A percentile compares a stretch with the other conserved stretches of the same genome.
phyloP scores from a whole-genome alignment of 2,797 vertebrate genomes.

The Lacerta bilineata region DNA sequence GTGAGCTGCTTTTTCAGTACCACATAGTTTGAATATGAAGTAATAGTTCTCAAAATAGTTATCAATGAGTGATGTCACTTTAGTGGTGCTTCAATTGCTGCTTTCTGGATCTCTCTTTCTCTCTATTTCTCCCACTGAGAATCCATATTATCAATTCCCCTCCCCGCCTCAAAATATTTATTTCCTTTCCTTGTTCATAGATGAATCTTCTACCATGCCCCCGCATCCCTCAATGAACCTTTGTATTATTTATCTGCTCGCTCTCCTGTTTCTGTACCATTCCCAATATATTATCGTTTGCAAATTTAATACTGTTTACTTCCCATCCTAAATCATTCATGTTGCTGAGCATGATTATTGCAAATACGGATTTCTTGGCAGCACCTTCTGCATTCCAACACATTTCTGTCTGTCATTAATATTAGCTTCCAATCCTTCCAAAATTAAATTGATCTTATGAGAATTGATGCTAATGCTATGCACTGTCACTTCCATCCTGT shows the following conservation, averaged over 20 bases:
- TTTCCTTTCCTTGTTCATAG: slow-evolving; percentile 19
- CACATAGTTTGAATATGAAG: slow-evolving; percentile 9
- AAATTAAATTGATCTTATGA: slow-evolving; percentile 32
- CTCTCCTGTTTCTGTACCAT: neutral
- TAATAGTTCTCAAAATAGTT: neutral
- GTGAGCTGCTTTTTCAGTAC: neutral
- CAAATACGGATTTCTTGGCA: slow-evolving; percentile 21
- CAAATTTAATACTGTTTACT: slow-evolving; percentile 28
- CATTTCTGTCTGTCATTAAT: slow-evolving; percentile 21
- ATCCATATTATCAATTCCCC: neutral
- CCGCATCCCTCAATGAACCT: neutral
- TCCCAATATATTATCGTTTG: slow-evolving; percentile 12
- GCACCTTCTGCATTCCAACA: neutral
- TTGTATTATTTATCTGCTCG: slow-evolving; percentile 19
- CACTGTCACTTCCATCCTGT: neutral
- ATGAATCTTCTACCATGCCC: neutral
- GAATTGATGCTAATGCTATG: neutral
- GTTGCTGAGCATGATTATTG: neutral
- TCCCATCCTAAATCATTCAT: slow-evolving; percentile 23
- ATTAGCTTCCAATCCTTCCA: slow-evolving; percentile 25
- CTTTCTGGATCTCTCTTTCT: slow-evolving; percentile 9
- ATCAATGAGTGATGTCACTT: neutral
- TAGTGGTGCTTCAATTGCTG: neutral
- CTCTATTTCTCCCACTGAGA: neutral
- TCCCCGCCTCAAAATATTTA: neutral